Base-by-base conservation (phyloP, 1,140 invertebrate species). In the Drosophila saltans region DNA sequence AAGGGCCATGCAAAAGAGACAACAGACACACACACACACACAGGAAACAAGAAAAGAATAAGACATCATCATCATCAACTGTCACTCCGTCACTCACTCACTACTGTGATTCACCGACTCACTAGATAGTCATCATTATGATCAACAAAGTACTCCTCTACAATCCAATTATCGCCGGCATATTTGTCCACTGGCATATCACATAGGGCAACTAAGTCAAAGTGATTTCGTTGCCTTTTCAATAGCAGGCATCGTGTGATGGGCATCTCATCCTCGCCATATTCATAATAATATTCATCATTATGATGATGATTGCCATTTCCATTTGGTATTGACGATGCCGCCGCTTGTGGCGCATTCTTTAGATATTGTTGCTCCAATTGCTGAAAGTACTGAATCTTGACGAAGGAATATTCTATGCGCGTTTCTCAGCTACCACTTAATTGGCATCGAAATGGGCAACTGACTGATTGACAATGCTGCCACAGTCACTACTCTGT, bases 91-190 rank as follows among this genome's bases (percentile, higher is more conserved):
- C 45, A 26, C 21, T 52, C 45, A 52, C 45, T 52, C 45, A 52
- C 41, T 43, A 43, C 11, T 43, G 6, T 36, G 41, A 16, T 43
- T 40, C 11, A 28, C 45, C 48, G 48, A 91, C 90, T 91, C 80
- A 91, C 90, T 74, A 91, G 69, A 66, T 89, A 91, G 75, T 91
- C 90, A 66, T 82, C 76, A 26, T 43, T 75, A 65, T 90, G 90
- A 80, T 91, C 90, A 45, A 78, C 66, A 75, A 91, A 89, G 61
- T 91, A 91, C 63, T 91, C 86, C 59, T 91, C 90, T 24, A 85
- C 36, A 52, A 91, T 89, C 90, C 90, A 91, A 85, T 78, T 86
- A 10, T 80, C 81, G 69, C 84, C 84, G 56, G 71, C 69, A 39
- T 89, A 89, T 56, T 73, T 81, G 16, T 85, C 81, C 64, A 82